phyloP scores from a whole-genome alignment of 2,888 invertebrate genomes.

The Archips xylosteana region DNA sequence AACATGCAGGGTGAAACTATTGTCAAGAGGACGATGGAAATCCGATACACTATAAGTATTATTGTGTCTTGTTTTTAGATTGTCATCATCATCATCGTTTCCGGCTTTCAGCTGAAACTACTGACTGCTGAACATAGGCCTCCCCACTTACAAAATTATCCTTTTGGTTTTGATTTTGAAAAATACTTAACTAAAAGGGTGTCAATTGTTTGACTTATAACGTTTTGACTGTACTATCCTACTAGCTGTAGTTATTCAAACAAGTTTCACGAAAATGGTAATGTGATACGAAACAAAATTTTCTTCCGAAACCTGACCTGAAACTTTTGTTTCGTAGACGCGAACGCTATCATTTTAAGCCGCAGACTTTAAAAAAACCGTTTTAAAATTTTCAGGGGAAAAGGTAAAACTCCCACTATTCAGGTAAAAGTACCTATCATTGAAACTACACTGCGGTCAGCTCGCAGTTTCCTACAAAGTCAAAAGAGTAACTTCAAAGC shows the following conservation, averaged over 20 bases:
- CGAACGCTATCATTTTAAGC: constrained; percentile 16
- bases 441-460: constrained; percentile 75
- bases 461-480: constrained; percentile 68
- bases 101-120: too few relatives aligned
- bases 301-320: constrained; percentile 13
- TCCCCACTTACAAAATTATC: too few relatives aligned
- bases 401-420: constrained; percentile 60
- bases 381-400: constrained; percentile 28
- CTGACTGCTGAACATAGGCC: too few relatives aligned
- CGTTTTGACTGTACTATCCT: too few relatives aligned
- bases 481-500: constrained; percentile 84
- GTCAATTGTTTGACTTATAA: too few relatives aligned
- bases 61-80: too few relatives aligned
- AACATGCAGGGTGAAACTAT: background rate
- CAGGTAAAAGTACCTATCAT: constrained; percentile 75
- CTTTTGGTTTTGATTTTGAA: too few relatives aligned
- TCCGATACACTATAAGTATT: background rate
- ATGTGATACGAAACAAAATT: background rate
- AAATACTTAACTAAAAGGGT: too few relatives aligned
- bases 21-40: background rate
- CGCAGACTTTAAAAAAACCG: constrained; percentile 11
- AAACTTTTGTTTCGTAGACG: constrained; percentile 2
- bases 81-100: too few relatives aligned
- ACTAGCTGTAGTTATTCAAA: background rate
- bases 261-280: background rate